Percentiles rank a stretch among this genome's conserved stretches.
Evolutionary conservation across 2,113 vertebrate species (phyloP).

Genomic region (Sinosuthora webbiana): DNA sequence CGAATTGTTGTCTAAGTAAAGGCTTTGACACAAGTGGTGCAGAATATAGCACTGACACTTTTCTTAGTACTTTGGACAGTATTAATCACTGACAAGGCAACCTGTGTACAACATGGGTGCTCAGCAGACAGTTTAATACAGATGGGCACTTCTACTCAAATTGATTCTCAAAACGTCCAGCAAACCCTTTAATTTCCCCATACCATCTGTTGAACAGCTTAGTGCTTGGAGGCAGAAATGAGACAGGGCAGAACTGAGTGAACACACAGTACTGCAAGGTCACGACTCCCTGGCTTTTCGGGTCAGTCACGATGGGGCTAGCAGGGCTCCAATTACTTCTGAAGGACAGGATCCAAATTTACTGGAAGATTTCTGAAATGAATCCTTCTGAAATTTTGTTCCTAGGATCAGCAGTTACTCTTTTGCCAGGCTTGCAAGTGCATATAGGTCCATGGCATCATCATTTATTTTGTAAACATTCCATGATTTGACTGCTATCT

Average conservation of each 20-base stretch:
- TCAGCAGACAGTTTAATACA: neutral
- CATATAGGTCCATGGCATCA: neutral
- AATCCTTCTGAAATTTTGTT: slow-evolving; percentile 31
- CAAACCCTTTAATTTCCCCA: neutral
- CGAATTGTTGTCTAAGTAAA: neutral
- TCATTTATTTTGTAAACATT: slow-evolving; percentile 20
- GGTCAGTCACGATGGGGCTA: neutral
- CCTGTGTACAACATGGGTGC: rapidly evolving
- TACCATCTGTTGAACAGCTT: neutral
- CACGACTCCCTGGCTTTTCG: neutral
- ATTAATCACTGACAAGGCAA: neutral
- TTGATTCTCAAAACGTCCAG: neutral
- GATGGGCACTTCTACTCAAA: neutral
- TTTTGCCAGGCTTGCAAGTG: neutral
- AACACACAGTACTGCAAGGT: neutral
- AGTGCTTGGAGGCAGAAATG: neutral
- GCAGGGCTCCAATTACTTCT: neutral
- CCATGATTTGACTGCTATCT: neutral
- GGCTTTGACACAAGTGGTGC: neutral
- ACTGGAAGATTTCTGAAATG: slow-evolving; percentile 20
- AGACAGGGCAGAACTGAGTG: neutral
- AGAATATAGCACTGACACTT: neutral
- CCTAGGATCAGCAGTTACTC: neutral
- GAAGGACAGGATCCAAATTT: slow-evolving; percentile 1
- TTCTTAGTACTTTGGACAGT: neutral